Base-by-base conservation (phyloP, 2,888 invertebrate species). In the Hyles lineata region DNA sequence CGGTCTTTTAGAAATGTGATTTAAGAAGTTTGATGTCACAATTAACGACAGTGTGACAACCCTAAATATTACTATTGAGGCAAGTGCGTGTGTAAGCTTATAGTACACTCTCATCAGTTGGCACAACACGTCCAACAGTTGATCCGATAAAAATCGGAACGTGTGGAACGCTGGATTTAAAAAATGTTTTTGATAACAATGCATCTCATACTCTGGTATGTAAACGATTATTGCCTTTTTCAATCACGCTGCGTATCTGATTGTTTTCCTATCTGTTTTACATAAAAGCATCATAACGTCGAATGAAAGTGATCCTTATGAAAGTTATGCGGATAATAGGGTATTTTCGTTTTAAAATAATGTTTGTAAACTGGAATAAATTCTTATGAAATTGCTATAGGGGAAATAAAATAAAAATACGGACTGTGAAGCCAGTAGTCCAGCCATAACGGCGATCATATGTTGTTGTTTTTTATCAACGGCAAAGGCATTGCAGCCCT, bases 221-320 rank as follows among this genome's bases (percentile, higher is more conserved):
- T 55, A n/a, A 55, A 55, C 55, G n/a, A 55, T 15, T n/a, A 55
- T 55, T 55, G 17, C n/a, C n/a, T n/a, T 55, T n/a, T 55, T 55
- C 55, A 55, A 55, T 55, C 17, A 55, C 19, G 6, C 7, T 15
- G 55, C 19, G n/a, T 5, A 55, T 55, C n/a, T n/a, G n/a, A 55
- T 55, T 55, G n/a, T 55, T 55, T 55, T 55, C 55, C 55, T n/a
- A 55, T 55, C n/a, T 55, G n/a, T n/a, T 55, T 55, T 55, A 55
- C 55, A 55, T 55, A 55, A 55, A 55, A 55, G n/a, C n/a, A n/a
- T n/a, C 55, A 55, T 55, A 55, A 55, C 19, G 17, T n/a, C n/a
- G 55, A 2, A 55, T n/a, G 6, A 55, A 55, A n/a, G n/a, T 55
- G n/a, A 55, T 55, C 55, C n/a, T 55, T 55, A 55, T 55, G 55